Conservation (phyloP, 2,888 invertebrate genomes). For the Heliconius erato region DNA sequence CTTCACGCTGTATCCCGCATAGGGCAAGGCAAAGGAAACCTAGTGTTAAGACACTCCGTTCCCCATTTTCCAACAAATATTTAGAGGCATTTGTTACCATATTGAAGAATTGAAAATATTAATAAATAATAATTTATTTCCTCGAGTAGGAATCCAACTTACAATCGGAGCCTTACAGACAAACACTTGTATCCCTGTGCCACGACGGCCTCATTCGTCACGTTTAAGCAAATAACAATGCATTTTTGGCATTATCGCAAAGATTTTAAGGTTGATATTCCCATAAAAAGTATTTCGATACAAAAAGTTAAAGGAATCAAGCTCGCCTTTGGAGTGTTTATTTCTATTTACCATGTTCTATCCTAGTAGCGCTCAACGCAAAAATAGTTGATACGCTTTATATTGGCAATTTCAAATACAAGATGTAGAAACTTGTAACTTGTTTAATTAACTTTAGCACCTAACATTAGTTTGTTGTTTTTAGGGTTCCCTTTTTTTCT, state of each 20-base stretch:
- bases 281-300: conserved; percentile 43
- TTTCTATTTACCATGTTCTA: conserved; percentile 63
- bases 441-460: conserved; percentile 47
- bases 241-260: conserved; percentile 47
- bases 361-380: conserved; percentile 58
- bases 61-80: no score
- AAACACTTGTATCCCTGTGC: no score
- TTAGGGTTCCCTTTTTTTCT: background rate
- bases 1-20: no score
- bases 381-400: conserved; percentile 56
- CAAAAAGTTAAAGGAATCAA: conserved; percentile 68
- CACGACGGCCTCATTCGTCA: no score
- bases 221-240: background rate
- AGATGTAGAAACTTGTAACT: conserved; percentile 39
- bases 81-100: no score
- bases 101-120: no score
- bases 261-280: conserved; percentile 48
- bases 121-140: no score
- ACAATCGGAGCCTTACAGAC: no score
- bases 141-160: no score
- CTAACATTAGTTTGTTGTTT: conserved; percentile 33
- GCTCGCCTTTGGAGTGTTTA: conserved; percentile 67
- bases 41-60: no score
- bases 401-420: conserved; percentile 57
- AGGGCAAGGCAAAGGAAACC: no score